These are phyloP conservation scores for Trichonephila clavipes DNA, from an alignment of 1,140 invertebrate genomes.

Conservation along the genomic window DNA sequence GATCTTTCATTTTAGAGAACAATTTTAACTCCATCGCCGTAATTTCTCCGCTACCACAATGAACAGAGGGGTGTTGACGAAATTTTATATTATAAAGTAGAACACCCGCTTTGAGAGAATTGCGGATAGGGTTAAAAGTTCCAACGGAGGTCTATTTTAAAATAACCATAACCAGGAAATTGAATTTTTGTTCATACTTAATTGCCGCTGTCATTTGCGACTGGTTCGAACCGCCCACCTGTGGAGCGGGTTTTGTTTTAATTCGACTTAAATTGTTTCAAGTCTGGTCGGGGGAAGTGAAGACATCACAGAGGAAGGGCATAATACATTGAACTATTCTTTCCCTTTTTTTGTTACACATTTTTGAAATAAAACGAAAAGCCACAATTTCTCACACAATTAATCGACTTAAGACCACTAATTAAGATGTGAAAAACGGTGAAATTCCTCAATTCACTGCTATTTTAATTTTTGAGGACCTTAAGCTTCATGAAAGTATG, in stretches of 20 bases:
- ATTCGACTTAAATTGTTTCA: not conserved
- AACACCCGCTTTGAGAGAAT: not conserved
- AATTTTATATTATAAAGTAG: not conserved
- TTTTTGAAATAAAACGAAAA: too few species aligned
- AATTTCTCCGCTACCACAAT: not conserved
- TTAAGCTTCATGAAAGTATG: too few species aligned
- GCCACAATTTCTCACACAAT: too few species aligned
- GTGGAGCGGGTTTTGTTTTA: not conserved
- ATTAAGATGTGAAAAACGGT: too few species aligned
- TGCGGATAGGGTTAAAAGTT: slow-evolving; percentile 12
- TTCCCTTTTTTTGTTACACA: too few species aligned
- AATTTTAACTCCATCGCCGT: not conserved
- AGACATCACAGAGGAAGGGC: not conserved
- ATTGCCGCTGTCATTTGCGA: not conserved
- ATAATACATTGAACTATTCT: too few species aligned
- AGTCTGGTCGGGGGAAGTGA: not conserved
- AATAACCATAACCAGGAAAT: not conserved
- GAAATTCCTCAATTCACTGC: too few species aligned
- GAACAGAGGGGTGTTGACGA: not conserved
- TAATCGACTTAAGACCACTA: too few species aligned
- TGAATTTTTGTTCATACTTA: not conserved
- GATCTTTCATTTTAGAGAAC: not conserved
- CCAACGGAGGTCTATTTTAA: not conserved
- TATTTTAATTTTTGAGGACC: too few species aligned
- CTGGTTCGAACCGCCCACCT: not conserved